A percentile compares a stretch with the other conserved stretches of the same genome.
Evolutionary conservation across 2,888 invertebrate species (phyloP).

Genomic region (Tridacna crocea): DNA sequence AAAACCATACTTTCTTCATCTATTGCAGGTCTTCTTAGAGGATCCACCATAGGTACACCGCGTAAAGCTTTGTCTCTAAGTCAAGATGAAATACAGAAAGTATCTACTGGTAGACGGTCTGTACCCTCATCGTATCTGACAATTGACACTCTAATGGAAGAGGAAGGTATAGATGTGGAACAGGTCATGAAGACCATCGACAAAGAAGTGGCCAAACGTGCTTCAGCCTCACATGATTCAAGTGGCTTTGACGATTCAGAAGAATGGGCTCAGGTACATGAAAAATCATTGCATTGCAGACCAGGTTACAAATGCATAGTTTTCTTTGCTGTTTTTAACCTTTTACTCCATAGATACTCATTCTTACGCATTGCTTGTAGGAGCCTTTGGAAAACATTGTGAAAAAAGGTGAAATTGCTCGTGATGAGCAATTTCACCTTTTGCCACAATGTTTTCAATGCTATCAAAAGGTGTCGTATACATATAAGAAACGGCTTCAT

Average conservation of each 20-base stretch:
- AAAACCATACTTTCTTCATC: neutral
- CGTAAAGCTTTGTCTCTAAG: constrained; percentile 79
- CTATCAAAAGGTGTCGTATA: too few relatives aligned
- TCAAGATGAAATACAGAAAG: constrained; percentile 72
- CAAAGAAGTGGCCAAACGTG: constrained; percentile 46
- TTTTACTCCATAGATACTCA: too few relatives aligned
- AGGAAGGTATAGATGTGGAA: constrained; percentile 65
- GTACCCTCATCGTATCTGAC: constrained; percentile 65
- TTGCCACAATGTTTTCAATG: too few relatives aligned
- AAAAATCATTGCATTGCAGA: too few relatives aligned
- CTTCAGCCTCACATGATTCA: constrained; percentile 35
- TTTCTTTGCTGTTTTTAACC: too few relatives aligned
- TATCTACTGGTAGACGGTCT: constrained; percentile 67
- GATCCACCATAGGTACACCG: constrained; percentile 77
- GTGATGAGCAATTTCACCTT: too few relatives aligned
- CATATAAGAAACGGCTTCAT: too few relatives aligned
- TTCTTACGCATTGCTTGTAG: too few relatives aligned
- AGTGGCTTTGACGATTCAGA: constrained; percentile 90
- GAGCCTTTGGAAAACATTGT: too few relatives aligned
- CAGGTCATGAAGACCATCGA: constrained; percentile 59
- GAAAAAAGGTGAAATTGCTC: too few relatives aligned
- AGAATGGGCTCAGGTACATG: constrained; percentile 93
- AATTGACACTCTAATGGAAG: constrained; percentile 76
- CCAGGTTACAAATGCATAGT: too few relatives aligned
- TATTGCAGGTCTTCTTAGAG: constrained; percentile 78